Percentiles rank a stretch among this genome's conserved stretches.
Conservation (phyloP, 2,888 invertebrate species). For the Tenthredo scrophulariae region DNA sequence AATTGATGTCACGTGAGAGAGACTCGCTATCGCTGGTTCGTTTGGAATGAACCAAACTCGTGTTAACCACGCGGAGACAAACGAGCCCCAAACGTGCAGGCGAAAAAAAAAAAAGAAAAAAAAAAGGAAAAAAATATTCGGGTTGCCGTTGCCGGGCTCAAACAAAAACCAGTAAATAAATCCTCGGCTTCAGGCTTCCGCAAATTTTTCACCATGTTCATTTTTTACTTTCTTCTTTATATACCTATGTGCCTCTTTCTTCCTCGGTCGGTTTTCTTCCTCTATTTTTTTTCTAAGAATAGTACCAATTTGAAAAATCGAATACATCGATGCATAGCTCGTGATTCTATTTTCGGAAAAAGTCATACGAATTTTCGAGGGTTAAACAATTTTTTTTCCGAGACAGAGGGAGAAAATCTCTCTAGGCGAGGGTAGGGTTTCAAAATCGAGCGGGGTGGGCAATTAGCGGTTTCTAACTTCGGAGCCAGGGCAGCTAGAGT, state of each 20-base stretch:
- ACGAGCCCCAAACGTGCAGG: slow-evolving; percentile 8
- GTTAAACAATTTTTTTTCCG: too few species aligned
- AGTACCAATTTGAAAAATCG: too few species aligned
- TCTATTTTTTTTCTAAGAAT: not conserved
- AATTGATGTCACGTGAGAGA: not conserved
- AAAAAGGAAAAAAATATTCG: not conserved
- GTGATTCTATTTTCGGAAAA: too few species aligned
- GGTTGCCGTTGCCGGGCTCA: not conserved
- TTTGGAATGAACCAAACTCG: slow-evolving; percentile 3
- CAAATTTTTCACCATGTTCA: not conserved
- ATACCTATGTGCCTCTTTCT: not conserved
- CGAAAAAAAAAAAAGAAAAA: not conserved
- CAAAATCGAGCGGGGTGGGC: not conserved
- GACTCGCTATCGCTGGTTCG: not conserved
- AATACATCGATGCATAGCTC: too few species aligned
- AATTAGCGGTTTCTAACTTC: slow-evolving; percentile 42
- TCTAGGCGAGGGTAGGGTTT: not conserved
- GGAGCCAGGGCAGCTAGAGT: slow-evolving; percentile 5
- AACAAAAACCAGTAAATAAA: slow-evolving; percentile 10
- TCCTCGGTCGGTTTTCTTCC: not conserved
- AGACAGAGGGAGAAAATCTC: not conserved
- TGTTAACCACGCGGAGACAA: slow-evolving; percentile 29
- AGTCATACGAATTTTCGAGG: too few species aligned
- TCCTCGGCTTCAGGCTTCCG: not conserved
- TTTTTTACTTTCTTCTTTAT: not conserved